Base-by-base conservation (phyloP, 2,888 invertebrate species). In the Megaustenia siamemsis region DNA sequence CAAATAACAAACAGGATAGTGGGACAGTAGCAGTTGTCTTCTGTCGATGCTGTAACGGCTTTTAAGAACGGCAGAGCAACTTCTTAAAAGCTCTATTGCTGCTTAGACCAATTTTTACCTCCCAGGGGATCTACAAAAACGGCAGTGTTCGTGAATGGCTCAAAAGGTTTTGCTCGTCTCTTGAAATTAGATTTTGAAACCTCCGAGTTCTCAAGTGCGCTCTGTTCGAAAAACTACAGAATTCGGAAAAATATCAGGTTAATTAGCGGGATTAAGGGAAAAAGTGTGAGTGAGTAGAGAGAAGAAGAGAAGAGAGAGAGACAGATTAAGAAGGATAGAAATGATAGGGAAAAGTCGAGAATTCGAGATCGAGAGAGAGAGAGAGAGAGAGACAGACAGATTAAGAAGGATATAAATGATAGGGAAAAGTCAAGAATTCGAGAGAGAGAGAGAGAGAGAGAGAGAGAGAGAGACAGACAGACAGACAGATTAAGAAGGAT, bases 261-360 rank as follows among this genome's bases (percentile, higher is more conserved):
- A 63, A 32, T 32, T 63, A 32, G 38, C 4, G 71, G 21, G 68
- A 71, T 43, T 35, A 38, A 71, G 24, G 38, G 1, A 15, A 73
- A 69, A 24, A 71, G 2, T 40, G 28, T n/a, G n/a, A 82, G 82
- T 40, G 49, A 75, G 71, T n/a, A 15, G 5, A 82, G 28, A 32
- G 60, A 73, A 0, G 32, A 49, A 40, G 21, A 32, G 43, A 35
- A 73, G 53, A 2, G 38, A 53, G 43, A 40, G 45, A 32, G 24
- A 71, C 12, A 6, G 15, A 35, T n/a, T 21, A 56, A n/a, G n/a
- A n/a, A n/a, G n/a, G n/a, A n/a, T n/a, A n/a, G n/a, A n/a, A n/a
- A n/a, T n/a, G n/a, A n/a, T n/a, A n/a, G n/a, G n/a, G n/a, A n/a
- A n/a, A n/a, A n/a, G n/a, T n/a, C n/a, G n/a, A 40, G 43, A 24